phyloP scores from a whole-genome alignment of 2,797 vertebrate genomes.

The Girardinus metallicus region DNA sequence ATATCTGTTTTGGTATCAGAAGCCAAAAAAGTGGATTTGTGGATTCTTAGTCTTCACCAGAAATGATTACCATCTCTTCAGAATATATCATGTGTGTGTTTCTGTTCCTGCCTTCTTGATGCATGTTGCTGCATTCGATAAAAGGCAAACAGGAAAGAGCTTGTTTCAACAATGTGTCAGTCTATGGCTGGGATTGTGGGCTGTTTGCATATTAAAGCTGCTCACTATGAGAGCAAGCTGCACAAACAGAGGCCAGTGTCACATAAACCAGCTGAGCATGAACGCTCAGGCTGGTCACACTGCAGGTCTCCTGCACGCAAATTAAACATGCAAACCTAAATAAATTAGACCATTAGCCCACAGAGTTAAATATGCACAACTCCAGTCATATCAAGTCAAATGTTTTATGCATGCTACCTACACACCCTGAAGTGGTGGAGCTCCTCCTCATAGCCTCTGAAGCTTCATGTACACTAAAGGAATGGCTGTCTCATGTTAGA shows the following conservation, averaged over 20 bases:
- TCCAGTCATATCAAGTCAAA: not conserved
- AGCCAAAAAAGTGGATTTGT: no score
- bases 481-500: not conserved
- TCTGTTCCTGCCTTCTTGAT: not conserved
- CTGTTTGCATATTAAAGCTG: constrained; percentile 44
- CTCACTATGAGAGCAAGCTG: constrained; percentile 52
- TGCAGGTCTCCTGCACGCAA: not conserved
- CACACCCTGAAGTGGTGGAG: not conserved
- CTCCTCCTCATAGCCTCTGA: not conserved
- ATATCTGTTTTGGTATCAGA: no score
- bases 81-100: not conserved
- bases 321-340: not conserved
- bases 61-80: not conserved
- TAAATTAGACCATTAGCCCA: not conserved
- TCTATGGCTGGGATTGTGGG: constrained; percentile 7
- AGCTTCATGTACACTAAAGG: not conserved
- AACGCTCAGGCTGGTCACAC: constrained; percentile 28
- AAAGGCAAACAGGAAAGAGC: not conserved
- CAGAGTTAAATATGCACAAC: not conserved
- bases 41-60: not conserved
- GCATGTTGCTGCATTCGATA: not conserved
- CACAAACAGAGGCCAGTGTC: constrained; percentile 59
- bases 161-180: constrained; percentile 22
- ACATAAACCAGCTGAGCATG: constrained; percentile 34
- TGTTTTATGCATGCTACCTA: not conserved